Evolutionary conservation across 2,888 invertebrate genomes (phyloP), one percentile per base, ranked within the genome.

Genomic region (Sarcophaga caerulescens): DNA sequence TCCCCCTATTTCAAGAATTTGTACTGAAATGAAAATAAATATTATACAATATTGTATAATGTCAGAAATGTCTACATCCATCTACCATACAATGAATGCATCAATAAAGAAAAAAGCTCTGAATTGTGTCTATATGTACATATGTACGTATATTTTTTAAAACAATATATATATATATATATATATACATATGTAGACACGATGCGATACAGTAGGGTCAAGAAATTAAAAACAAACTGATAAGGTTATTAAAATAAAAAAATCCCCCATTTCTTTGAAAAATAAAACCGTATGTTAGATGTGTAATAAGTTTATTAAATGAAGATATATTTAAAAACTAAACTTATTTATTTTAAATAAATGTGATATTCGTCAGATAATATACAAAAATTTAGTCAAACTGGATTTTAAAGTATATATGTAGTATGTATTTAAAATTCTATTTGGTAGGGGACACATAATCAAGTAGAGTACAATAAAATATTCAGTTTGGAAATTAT

Each of bases 51-150:
- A 35, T 35, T 35, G 35, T 35, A 35, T 35, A 35, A 35, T 35
- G 35, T 2, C 8, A 35, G 35, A 35, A 35, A 35, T 35, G 35
- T 35, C 35, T 35, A 35, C 35, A 35, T 35, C 8, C 35, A 35
- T 35, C 35, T 35, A 35, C 35, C 63, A 65, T 25, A 57, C 25
- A 70, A 1, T 63, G n/a, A 66, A 17, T 45, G 12, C n/a, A 66
- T 14, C n/a, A 52, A 66, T 66, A 17, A 77, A 14, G 35, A 45
- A 70, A 35, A 77, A 68, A 59, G 45, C 59, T 77, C 60, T 59
- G 45, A 68, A 76, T 44, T 74, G 12, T 45, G 57, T 52, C 3
- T 52, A 19, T 23, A 25, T 21, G 21, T 62, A 62, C 0, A 23
- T 23, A 62, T 12, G 23, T 47, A 62, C 3, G 1, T 57, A 75